phyloP scores from a whole-genome alignment of 2,888 invertebrate species.

The Dysmachus trigonus region DNA sequence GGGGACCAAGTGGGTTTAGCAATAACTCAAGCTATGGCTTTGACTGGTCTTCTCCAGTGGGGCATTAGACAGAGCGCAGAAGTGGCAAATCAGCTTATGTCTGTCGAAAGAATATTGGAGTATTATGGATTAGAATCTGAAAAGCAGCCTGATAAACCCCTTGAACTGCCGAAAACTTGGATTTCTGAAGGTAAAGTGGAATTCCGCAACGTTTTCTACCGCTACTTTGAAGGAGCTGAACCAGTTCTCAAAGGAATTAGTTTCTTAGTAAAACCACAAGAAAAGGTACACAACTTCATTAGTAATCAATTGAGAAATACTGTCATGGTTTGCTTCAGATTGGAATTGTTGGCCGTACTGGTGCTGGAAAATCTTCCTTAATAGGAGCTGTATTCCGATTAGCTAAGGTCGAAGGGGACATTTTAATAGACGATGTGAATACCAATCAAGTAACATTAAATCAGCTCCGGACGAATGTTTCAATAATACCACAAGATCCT shows the following conservation, averaged over 20 bases:
- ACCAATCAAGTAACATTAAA: slow-evolving; percentile 69
- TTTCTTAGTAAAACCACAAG: slow-evolving; percentile 65
- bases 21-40: slow-evolving; percentile 66
- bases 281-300: slow-evolving; percentile 64
- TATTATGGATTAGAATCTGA: slow-evolving; percentile 66
- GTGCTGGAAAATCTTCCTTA: slow-evolving; percentile 78
- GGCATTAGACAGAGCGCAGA: slow-evolving; percentile 80
- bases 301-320: not conserved
- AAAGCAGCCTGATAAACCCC: slow-evolving; percentile 59
- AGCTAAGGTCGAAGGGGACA: slow-evolving; percentile 72
- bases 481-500: slow-evolving; percentile 71
- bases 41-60: slow-evolving; percentile 71
- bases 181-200: slow-evolving; percentile 66
- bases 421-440: slow-evolving; percentile 75
- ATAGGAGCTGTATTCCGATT: slow-evolving; percentile 70
- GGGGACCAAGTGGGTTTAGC: slow-evolving; percentile 67
- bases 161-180: slow-evolving; percentile 60
- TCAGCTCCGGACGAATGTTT: slow-evolving; percentile 69
- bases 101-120: slow-evolving; percentile 79
- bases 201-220: slow-evolving; percentile 67
- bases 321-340: slow-evolving; percentile 57
- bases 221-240: slow-evolving; percentile 83
- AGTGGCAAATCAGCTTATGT: slow-evolving; percentile 72
- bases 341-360: slow-evolving; percentile 72
- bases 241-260: slow-evolving; percentile 80